phyloP scores from a whole-genome alignment of 2,797 vertebrate genomes.

The Sebastes minor region DNA sequence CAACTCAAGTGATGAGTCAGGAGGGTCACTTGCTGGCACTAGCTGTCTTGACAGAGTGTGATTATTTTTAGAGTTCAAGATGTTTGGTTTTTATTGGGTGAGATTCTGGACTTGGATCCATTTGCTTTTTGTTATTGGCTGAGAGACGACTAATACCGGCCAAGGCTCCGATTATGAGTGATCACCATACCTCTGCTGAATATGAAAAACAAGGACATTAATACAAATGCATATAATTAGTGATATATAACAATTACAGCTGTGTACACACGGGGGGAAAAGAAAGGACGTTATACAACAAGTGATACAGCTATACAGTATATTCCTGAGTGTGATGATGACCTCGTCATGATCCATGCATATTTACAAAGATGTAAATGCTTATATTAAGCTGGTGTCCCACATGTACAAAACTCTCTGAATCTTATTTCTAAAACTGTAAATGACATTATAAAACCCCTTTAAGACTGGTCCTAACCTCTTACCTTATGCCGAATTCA shows the following conservation, averaged over 20 bases:
- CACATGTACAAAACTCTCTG: neutral
- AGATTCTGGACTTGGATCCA: slow-evolving; percentile 50
- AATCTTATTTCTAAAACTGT: neutral
- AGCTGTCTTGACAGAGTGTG: slow-evolving; percentile 37
- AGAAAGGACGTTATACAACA: neutral
- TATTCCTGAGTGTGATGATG: neutral
- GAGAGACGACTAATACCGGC: slow-evolving; percentile 29
- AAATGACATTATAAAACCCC: neutral
- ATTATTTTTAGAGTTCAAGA: slow-evolving; percentile 64
- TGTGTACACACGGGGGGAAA: neutral
- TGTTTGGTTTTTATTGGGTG: slow-evolving; percentile 71
- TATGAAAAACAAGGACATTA: slow-evolving; percentile 43
- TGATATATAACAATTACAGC: slow-evolving; percentile 1
- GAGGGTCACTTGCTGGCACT: slow-evolving; percentile 50
- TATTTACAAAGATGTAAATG: slow-evolving; percentile 21
- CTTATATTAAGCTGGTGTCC: slow-evolving; percentile 47
- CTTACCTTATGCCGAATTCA: neutral
- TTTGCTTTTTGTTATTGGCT: slow-evolving; percentile 53
- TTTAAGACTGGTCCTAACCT: neutral
- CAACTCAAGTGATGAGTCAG: slow-evolving; percentile 27
- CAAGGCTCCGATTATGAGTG: slow-evolving; percentile 42
- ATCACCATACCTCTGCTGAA: slow-evolving; percentile 43
- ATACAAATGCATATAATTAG: slow-evolving; percentile 17
- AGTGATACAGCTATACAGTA: neutral
- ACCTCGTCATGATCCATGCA: neutral